phyloP scores from a whole-genome alignment of 2,888 invertebrate genomes.

The Megalurothrips usitatus region DNA sequence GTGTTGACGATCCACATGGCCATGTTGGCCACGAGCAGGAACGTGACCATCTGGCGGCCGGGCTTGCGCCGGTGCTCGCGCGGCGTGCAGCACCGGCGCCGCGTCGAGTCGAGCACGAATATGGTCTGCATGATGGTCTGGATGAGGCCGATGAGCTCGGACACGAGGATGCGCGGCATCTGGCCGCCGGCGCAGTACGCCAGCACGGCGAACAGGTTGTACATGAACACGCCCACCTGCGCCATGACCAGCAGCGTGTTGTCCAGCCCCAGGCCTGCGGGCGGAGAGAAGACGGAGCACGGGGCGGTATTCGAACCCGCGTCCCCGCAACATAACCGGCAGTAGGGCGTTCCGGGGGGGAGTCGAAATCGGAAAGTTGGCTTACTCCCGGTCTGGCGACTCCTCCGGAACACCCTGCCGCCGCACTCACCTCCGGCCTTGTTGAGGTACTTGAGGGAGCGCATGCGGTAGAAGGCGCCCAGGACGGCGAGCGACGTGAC shows the following conservation, averaged over 20 bases:
- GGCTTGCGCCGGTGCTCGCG: slow-evolving; percentile 71
- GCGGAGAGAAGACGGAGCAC: background rate
- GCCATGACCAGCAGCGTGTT: slow-evolving; percentile 79
- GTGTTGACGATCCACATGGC: slow-evolving; percentile 75
- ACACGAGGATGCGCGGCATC: background rate
- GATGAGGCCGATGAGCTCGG: slow-evolving; percentile 35
- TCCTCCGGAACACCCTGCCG: background rate
- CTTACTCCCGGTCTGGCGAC: no score
- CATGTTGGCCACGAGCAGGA: slow-evolving; percentile 73
- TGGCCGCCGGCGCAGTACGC: background rate
- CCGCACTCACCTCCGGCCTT: background rate
- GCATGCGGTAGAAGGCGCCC: slow-evolving; percentile 64
- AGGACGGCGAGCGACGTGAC: slow-evolving; percentile 60
- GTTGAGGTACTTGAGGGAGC: slow-evolving; percentile 58
- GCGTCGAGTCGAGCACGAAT: slow-evolving; percentile 56
- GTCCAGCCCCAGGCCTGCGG: slow-evolving; percentile 56
- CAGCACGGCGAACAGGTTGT: slow-evolving; percentile 75
- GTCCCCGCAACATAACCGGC: no score
- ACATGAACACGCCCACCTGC: slow-evolving; percentile 82
- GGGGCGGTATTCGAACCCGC: background rate
- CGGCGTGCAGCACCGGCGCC: slow-evolving; percentile 63
- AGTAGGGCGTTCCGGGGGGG: no score
- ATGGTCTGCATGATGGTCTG: slow-evolving; percentile 46
- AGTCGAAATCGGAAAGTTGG: no score
- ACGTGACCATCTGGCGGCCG: slow-evolving; percentile 79